These are phyloP conservation scores for Drosophila watanabei DNA, from an alignment of 1,140 invertebrate genomes.

Conservation along the genomic window DNA sequence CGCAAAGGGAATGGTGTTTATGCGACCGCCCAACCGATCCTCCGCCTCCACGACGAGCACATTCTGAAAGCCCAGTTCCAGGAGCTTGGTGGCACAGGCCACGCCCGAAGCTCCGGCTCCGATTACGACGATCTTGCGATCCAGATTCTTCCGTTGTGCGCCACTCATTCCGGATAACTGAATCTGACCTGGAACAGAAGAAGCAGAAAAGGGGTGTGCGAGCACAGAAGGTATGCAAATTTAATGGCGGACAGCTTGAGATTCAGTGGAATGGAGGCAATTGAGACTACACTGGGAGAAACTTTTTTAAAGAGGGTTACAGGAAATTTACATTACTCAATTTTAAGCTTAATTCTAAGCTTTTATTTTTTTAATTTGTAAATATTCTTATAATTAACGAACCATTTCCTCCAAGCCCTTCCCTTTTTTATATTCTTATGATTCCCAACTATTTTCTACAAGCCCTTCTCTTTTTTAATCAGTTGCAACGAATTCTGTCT, in stretches of 20 bases:
- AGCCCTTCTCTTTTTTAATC: neutral
- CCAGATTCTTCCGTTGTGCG: slow-evolving; percentile 51
- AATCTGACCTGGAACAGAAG: slow-evolving; percentile 25
- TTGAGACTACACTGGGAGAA: slow-evolving; percentile 13
- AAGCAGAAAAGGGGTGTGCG: neutral
- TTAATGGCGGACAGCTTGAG: slow-evolving; percentile 20
- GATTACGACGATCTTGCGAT: slow-evolving; percentile 87
- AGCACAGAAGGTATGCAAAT: slow-evolving; percentile 22
- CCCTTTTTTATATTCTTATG: neutral
- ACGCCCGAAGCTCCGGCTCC: slow-evolving; percentile 88
- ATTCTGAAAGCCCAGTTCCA: slow-evolving; percentile 87
- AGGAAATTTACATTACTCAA: neutral
- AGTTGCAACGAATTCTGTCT: neutral
- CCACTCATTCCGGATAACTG: slow-evolving; percentile 59
- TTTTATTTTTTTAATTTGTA: neutral
- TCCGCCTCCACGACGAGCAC: slow-evolving; percentile 89
- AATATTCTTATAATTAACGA: neutral
- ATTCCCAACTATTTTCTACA: neutral
- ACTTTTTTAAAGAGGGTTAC: neutral
- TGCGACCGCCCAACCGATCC: slow-evolving; percentile 90
- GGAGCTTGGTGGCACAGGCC: slow-evolving; percentile 87
- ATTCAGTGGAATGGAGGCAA: neutral
- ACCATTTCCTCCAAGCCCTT: accelerated
- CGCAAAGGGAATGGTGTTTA: slow-evolving; percentile 88
- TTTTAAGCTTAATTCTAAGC: neutral